These are phyloP conservation scores for Murina feae DNA, from an alignment of 2,113 vertebrate species.

Conservation along the genomic window DNA sequence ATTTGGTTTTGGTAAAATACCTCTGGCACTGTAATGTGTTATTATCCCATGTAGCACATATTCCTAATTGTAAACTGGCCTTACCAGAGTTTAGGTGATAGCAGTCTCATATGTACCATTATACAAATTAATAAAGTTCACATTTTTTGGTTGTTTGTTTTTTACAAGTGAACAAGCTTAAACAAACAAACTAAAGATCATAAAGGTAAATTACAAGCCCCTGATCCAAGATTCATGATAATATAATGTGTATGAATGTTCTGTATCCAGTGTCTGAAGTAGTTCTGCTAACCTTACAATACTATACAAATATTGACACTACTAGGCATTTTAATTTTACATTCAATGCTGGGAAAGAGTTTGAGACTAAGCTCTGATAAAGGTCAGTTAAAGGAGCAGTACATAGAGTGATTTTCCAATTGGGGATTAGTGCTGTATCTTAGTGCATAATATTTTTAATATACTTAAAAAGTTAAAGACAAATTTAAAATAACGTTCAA, in stretches of 20 bases:
- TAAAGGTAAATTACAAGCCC: background rate
- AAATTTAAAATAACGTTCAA: background rate
- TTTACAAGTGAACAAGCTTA: background rate
- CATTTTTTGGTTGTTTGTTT: background rate
- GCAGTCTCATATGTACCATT: background rate
- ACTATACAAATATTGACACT: background rate
- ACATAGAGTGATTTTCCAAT: background rate
- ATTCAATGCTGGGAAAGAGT: background rate
- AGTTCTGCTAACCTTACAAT: background rate
- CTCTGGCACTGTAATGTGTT: fast-evolving
- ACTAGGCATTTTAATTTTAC: background rate
- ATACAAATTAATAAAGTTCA: background rate
- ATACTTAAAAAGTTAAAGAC: background rate
- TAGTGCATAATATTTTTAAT: background rate
- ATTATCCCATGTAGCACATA: fast-evolving
- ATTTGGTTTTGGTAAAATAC: background rate
- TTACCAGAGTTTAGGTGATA: background rate
- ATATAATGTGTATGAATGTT: background rate
- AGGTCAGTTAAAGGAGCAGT: background rate
- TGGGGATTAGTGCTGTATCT: background rate
- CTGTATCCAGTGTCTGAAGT: background rate
- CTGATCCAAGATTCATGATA: background rate
- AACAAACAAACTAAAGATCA: background rate
- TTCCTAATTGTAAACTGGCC: too few species aligned
- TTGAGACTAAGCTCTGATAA: background rate